phyloP scores from a whole-genome alignment of 1,140 invertebrate genomes.

The Drosophila guanche region DNA sequence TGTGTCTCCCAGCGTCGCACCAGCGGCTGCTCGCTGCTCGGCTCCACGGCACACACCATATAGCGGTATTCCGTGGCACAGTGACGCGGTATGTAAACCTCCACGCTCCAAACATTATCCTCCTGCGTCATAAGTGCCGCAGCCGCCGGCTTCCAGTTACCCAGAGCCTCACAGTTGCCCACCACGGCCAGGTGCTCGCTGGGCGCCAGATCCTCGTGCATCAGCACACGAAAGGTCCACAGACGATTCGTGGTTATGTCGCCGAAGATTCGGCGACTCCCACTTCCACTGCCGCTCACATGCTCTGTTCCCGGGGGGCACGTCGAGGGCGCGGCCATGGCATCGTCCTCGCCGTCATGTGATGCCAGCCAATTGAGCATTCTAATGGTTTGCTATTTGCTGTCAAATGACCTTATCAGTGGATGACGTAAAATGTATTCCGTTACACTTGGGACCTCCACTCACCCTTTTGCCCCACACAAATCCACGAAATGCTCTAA shows the following conservation, averaged over 20 bases:
- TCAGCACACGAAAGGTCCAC: conserved; percentile 84
- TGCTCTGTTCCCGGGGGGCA: conserved; percentile 28
- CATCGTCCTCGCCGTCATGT: conserved; percentile 49
- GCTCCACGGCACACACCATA: conserved; percentile 87
- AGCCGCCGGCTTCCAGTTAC: conserved; percentile 84
- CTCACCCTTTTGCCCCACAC: background rate
- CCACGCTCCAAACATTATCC: conserved; percentile 84
- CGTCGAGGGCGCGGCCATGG: conserved; percentile 32
- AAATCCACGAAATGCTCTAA: conserved; percentile 1
- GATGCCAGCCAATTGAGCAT: conserved; percentile 67
- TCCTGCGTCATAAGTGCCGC: conserved; percentile 82
- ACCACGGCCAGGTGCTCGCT: conserved; percentile 84
- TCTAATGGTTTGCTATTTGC: conserved; percentile 13
- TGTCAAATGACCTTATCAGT: conserved; percentile 28
- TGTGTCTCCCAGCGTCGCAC: conserved; percentile 94
- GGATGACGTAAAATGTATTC: conserved; percentile 22
- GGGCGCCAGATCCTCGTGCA: conserved; percentile 56
- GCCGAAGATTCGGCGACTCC: conserved; percentile 40
- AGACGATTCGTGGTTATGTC: conserved; percentile 74
- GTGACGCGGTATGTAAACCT: conserved; percentile 87
- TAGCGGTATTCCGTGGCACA: conserved; percentile 90
- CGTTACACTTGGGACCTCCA: background rate
- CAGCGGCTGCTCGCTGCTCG: conserved; percentile 85
- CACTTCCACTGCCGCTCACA: background rate
- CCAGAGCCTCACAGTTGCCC: conserved; percentile 84